Percentiles rank a stretch among this genome's conserved stretches.
These are phyloP conservation scores for Deroptyus accipitrinus DNA, from an alignment of 2,113 vertebrate species.

Conservation along the genomic window DNA sequence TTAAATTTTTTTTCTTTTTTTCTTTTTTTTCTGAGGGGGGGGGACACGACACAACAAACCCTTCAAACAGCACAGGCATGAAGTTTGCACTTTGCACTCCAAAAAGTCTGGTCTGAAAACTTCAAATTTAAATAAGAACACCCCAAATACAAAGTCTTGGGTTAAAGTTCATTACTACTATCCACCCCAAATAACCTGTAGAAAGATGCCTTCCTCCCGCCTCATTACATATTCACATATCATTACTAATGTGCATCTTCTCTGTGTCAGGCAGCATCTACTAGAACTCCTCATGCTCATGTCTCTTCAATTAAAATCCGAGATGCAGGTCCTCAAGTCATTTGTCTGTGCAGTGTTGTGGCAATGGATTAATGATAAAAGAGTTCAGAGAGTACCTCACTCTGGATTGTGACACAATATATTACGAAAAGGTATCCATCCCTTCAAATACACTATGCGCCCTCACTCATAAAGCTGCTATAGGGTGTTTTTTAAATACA, in stretches of 20 bases:
- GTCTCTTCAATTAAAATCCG: not conserved
- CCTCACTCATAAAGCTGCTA: not conserved
- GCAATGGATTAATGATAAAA: not conserved
- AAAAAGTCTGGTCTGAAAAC: not conserved
- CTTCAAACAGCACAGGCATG: not conserved
- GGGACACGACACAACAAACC: not conserved
- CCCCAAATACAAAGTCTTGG: not conserved
- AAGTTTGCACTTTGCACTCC: not conserved
- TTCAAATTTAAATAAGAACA: not conserved
- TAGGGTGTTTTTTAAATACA: rapidly evolving
- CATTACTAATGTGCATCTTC: not conserved
- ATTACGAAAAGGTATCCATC: not conserved
- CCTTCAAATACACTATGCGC: not conserved
- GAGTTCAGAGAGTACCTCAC: not conserved
- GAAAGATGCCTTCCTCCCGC: not conserved
- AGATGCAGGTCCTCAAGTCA: not conserved
- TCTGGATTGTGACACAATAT: not conserved
- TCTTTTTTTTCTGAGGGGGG: too few species aligned
- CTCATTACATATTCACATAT: not conserved
- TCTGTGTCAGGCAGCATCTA: not conserved
- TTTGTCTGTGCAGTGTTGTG: not conserved
- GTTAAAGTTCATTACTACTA: not conserved
- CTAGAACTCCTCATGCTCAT: not conserved
- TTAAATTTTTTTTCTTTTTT: rapidly evolving
- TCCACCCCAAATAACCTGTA: not conserved